These are phyloP conservation scores for Thysanoteuthis rhombus DNA, from an alignment of 2,888 invertebrate species.

Conservation along the genomic window DNA sequence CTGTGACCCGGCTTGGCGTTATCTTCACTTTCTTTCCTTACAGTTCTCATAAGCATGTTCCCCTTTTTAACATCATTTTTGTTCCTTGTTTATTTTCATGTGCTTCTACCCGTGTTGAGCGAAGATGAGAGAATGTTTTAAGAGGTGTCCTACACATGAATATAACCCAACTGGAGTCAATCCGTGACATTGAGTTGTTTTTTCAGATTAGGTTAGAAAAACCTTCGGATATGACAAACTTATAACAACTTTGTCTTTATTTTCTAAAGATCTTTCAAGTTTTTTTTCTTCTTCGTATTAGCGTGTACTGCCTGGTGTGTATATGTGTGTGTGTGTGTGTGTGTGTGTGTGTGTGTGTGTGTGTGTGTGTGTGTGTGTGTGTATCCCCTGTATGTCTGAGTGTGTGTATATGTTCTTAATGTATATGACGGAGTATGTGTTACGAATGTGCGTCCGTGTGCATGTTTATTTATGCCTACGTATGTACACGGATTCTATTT, in stretches of 20 bases:
- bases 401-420: background rate
- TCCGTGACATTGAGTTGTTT: background rate
- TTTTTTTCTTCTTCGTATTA: background rate
- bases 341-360: background rate
- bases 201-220: background rate
- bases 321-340: background rate
- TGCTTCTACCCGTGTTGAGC: background rate
- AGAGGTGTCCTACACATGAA: background rate
- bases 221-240: background rate
- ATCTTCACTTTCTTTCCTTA: background rate
- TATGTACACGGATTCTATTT: no score
- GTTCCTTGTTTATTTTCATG: background rate
- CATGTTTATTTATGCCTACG: background rate
- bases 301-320: background rate
- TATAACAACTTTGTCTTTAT: background rate
- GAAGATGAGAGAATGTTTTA: background rate
- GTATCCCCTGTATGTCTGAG: background rate
- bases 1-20: background rate
- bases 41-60: background rate
- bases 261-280: rapidly evolving
- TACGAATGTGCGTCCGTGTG: background rate
- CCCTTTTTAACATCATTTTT: background rate
- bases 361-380: background rate
- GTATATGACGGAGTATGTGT: background rate
- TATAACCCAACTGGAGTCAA: background rate